A percentile compares a stretch with the other conserved stretches of the same genome.
Conservation (phyloP, 2,113 vertebrate species). For the Trochalopteron elliotii region DNA sequence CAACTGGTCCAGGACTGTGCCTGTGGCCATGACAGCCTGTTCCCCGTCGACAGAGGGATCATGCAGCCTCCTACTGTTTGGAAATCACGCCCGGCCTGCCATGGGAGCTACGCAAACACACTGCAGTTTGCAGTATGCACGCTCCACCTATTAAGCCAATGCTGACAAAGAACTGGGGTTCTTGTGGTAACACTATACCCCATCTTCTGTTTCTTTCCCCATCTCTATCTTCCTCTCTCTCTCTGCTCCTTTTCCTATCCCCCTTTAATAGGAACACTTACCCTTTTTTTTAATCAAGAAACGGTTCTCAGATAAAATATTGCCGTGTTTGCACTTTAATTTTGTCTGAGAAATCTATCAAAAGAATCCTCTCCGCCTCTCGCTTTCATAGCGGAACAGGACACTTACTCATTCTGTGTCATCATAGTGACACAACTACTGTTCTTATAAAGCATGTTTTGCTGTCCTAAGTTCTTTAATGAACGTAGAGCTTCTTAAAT, state of each 20-base stretch:
- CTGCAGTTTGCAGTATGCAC: neutral
- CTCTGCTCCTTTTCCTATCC: neutral
- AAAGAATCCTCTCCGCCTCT: neutral
- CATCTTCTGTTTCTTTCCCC: neutral
- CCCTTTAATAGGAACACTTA: no score
- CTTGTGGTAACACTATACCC: no score
- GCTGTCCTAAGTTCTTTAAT: neutral
- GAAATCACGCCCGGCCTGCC: neutral
- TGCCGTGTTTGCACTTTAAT: neutral
- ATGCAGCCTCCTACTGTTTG: neutral
- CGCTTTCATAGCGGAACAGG: accelerated
- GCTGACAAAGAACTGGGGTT: neutral
- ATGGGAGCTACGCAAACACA: neutral
- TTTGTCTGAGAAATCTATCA: neutral
- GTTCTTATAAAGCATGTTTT: neutral
- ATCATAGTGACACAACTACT: neutral
- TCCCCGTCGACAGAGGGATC: neutral
- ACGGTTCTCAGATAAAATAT: neutral
- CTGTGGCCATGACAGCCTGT: neutral
- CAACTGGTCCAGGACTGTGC: neutral
- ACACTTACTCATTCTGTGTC: neutral
- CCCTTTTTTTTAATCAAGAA: neutral
- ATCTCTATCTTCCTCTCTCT: neutral
- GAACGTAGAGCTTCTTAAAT: neutral
- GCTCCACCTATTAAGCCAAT: neutral